Evolutionary conservation across 2,797 vertebrate species (phyloP).

Genomic region (Onychomys torridus): DNA sequence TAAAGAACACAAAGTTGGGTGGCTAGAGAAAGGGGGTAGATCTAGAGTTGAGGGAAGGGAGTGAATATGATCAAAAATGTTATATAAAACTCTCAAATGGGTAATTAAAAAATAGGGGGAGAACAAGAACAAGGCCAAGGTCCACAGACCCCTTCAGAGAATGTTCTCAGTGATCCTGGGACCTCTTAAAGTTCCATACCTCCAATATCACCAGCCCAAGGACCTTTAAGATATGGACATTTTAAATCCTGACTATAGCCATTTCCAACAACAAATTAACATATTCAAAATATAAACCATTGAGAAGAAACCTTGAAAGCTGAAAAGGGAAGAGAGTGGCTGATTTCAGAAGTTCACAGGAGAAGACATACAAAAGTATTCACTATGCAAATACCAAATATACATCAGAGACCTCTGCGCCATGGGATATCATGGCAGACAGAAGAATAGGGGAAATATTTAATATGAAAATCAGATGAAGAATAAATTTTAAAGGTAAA

Average conservation of each 20-base stretch:
- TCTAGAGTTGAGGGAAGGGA: background rate
- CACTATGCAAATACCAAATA: background rate
- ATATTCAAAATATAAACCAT: conserved; percentile 13
- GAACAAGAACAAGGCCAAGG: too few species aligned
- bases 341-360: background rate
- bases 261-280: conserved; percentile 14
- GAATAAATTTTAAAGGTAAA: background rate
- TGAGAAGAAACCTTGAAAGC: background rate
- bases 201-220: background rate
- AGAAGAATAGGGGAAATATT: background rate
- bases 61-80: background rate
- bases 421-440: background rate
- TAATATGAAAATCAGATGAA: background rate
- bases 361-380: background rate
- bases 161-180: background rate
- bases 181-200: background rate
- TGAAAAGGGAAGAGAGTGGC: background rate
- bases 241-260: background rate
- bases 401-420: background rate
- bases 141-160: background rate
- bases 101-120: background rate
- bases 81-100: background rate
- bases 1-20: background rate
- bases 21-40: background rate
- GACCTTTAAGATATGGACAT: background rate